Base-by-base conservation (phyloP, 92 coral and sea anemone species). In the Porites rus region DNA sequence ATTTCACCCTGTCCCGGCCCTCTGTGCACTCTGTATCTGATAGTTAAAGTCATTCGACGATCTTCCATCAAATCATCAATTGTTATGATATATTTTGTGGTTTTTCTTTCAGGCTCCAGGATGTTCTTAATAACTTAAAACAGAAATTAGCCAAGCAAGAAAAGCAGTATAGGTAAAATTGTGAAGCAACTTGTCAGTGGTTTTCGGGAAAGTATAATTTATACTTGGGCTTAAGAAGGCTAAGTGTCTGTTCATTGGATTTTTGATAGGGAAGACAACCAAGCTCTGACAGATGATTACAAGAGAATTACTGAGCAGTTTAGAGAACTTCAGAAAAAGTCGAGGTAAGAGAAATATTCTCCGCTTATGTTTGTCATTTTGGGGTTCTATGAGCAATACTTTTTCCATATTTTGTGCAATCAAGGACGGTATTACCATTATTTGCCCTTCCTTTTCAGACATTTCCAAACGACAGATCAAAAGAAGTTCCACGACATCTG, bases 251-350 rank as follows among this genome's bases (percentile, higher is more conserved):
- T 17, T 58, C 58, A n/a, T 24, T 67, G 52, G 21, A 28, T 10
- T 21, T 63, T 65, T 14, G 19, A 16, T 54, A 97, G 99, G 67
- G 99, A 97, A 61, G 99, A 97, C 69, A 97, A 97, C 68, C 99
- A 97, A 75, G 89, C 72, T 21, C 91, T 97, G 7, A 97, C 98
- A 72, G 99, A 97, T 75, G 99, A 97, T 76, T 97, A 97, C 84
- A 96, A 97, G 72, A 89, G 99, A 78, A 97, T 97, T 43, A 97
- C 99, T 81, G 99, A 97, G 75, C 99, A 97, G 86, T 95, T 93
- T 75, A 90, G 97, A 78, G 99, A 97, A 80, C 88, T 97, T 13
- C 99, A 97, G 82, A 97, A 97, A 88, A 97, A 97, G 79, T 97
- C 93, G 59, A 90, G 99, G 99, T 97, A 73, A 83, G 91, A 0